Evolutionary conservation across 30 jellyfish, hydroid and myxozoan species (phyloP), one percentile per base, ranked within the genome.

Genomic region (Aurelia aurita complex sp. Pacific): DNA sequence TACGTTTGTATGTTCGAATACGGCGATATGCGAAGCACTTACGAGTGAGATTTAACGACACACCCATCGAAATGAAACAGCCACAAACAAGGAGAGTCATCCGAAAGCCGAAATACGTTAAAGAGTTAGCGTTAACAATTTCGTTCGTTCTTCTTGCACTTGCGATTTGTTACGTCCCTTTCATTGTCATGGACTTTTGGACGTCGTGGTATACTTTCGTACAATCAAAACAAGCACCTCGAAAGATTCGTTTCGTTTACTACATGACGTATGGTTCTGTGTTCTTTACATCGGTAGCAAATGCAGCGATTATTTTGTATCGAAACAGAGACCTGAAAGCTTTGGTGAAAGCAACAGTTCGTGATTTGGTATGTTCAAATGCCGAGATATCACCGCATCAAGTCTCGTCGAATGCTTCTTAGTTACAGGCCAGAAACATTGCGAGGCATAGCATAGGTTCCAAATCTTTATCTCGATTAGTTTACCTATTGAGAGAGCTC

Each of bases 191-290:
- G 90, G 90, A 81, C 46, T 46, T 64, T 2, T 81, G 90, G 90
- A 81, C 90, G 9, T 81, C 90, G 59, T 81, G 82, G 83, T 81
- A 81, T 74, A 81, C 90, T 14, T 81, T 81, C 76, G 40, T 65
- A 43, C 36, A 81, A 69, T 55, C 73, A 13, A 43, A 52, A 59
- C 73, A 69, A 29, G 82, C 90, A 1, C 90, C 90, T 4, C 75
- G 18, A 12, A 69, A 67, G 18, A 51, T 81, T 63, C 67, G 90
- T 0, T 81, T 81, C 33, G 77, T 59, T 3, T 81, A 81, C 57
- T 81, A 46, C 67, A 8, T 81, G 36, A 67, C 90, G 51, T 81
- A 81, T 35, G 90, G 77, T 3, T 67, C 77, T 4, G 90, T 81
- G 16, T 81, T 81, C 57, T 69, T 81, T 60, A 71, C 83, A 1